Percentiles rank a stretch among this genome's conserved stretches.
These are phyloP conservation scores for Dasyurus viverrinus DNA, from an alignment of 2,113 vertebrate genomes.

Conservation along the genomic window DNA sequence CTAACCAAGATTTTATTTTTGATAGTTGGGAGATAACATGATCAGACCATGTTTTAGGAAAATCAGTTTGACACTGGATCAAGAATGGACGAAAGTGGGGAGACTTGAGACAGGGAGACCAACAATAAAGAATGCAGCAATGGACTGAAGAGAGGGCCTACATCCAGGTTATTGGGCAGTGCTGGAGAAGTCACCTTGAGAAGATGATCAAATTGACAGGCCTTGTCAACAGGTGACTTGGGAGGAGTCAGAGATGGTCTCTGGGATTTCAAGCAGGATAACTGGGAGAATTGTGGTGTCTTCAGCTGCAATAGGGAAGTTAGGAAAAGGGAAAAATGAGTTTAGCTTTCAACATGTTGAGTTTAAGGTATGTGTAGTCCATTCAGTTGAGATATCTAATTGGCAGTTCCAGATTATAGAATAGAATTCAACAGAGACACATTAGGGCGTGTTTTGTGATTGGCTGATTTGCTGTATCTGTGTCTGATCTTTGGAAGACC, in stretches of 20 bases:
- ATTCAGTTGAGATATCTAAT: too few species aligned
- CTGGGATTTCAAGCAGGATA: too few species aligned
- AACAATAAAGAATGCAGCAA: not conserved
- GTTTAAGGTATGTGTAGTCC: not conserved
- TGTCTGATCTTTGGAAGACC: not conserved
- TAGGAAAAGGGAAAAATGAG: not conserved
- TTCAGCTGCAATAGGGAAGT: not conserved
- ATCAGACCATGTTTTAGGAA: too few species aligned
- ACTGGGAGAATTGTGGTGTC: not conserved
- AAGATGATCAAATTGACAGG: not conserved
- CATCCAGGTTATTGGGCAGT: not conserved
- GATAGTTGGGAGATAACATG: not conserved
- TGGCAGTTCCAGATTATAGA: not conserved
- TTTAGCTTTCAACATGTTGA: not conserved
- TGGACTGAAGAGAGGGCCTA: not conserved
- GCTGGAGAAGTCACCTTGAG: not conserved
- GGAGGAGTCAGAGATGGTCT: not conserved
- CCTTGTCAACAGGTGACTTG: not conserved
- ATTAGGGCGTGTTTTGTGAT: not conserved
- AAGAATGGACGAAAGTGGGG: not conserved
- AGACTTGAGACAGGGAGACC: not conserved
- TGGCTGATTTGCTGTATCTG: not conserved
- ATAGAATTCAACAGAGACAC: not conserved
- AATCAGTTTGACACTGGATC: not conserved
- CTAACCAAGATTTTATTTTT: not conserved